Evolutionary conservation across 2,797 vertebrate genomes (phyloP), one percentile per base, ranked within the genome.

Genomic region (Crenuchus spilurus): DNA sequence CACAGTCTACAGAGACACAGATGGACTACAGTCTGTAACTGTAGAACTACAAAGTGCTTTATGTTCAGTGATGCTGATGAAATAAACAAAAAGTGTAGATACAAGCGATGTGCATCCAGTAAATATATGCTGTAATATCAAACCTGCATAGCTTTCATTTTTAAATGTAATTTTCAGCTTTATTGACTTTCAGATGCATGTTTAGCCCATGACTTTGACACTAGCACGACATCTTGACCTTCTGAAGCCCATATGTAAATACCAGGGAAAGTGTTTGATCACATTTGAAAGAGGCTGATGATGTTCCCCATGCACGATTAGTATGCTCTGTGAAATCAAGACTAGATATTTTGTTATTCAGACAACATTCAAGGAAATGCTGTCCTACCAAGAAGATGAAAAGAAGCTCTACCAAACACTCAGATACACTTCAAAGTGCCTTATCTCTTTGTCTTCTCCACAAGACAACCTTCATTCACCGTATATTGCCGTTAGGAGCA

Each of bases 321-420:
- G 11, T 16, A 55, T 2, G 14, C 5, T 1, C 49, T 37, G 14
- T 8, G 18, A 13, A 39, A 55, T 18, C 6, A 16, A 35, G 16
- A 9, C 24, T 33, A 33, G 30, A 35, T 20, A 11, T 33, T 2
- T 14, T n/a, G 13, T 20, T 51, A 3, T n/a, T 11, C 9, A n/a
- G 10, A 16, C 64, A 52, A n/a, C 6, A 8, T 16, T 41, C 31
- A 26, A n/a, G 49, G 10, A 24, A 30, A 18, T 54, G 30, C 9
- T 26, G 24, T 0, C 37, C 24, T 2, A 26, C 31, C 66, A 69
- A 28, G 44, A 52, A 39, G 13, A 39, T 9, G 6, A 16, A 13
- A 51, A 1, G 9, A 64, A 49, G 20, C 44, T 24, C 20, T 73
- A 57, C 49, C 41, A 69, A 26, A 24, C 49, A 26, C 24, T 54